Evolutionary conservation across 1,140 invertebrate genomes (phyloP), one percentile per base, ranked within the genome.

Genomic region (Bombus soroeensis): DNA sequence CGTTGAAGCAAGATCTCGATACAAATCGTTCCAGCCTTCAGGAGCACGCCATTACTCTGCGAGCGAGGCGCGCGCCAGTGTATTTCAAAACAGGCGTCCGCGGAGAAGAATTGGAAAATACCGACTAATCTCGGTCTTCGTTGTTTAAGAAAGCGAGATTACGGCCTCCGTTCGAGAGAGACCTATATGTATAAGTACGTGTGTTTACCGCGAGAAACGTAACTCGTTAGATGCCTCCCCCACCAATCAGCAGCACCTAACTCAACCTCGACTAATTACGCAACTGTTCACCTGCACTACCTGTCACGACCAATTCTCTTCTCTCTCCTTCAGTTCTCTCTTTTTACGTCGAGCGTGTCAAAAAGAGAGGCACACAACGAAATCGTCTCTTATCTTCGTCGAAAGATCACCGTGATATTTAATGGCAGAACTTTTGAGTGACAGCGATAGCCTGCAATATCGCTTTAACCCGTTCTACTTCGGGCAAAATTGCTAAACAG

Each of bases 231-330:
- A 74, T 37, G 43, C 43, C 68, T 82, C 79, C 79, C 74, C 87
- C 84, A 82, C 87, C 84, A 68, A 37, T 5, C 1, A 32, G 39
- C 72, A 80, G 74, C 87, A 85, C 68, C 87, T 88, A 87, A 53
- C 87, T 86, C 62, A 83, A 84, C 87, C 87, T 88, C 85, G 64
- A 43, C 87, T 88, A 88, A 88, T 88, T 88, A 87, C 87, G 87
- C 87, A 88, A 88, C 81, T 18, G 68, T 75, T 86, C 81, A 87
- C 85, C 87, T 83, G 85, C 72, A 62, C 74, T 84, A 79, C 81
- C 82, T 87, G 86, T 77, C 81, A 84, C 81, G 74, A 74, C 68
- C 43, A 53, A 87, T 87, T 84, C 75, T 73, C 34, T n/a, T 62
- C 9, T 87, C 57, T 57, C 12, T 25, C 39, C 53, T 64, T 39